Percentiles rank a stretch among this genome's conserved stretches.
phyloP scores from a whole-genome alignment of 2,113 vertebrate genomes.

The Amphiprion percula region DNA sequence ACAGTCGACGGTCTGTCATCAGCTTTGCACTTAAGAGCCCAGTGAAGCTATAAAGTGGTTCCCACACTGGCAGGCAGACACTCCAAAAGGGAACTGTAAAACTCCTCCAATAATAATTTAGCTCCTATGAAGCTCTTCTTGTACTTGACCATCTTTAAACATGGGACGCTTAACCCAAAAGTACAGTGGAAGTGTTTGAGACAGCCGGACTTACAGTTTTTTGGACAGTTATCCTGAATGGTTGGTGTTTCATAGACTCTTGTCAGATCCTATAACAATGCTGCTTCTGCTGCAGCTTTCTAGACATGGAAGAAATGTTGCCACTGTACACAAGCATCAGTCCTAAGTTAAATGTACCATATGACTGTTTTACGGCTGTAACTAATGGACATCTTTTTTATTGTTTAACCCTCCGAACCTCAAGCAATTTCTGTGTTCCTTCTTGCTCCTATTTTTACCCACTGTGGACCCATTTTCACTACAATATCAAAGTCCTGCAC shows the following conservation, averaged over 20 bases:
- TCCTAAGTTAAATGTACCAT: background rate
- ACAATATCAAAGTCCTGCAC: too few relatives aligned
- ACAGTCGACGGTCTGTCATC: slow-evolving; percentile 62
- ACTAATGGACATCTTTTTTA: too few relatives aligned
- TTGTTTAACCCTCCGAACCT: too few relatives aligned
- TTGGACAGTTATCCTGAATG: background rate
- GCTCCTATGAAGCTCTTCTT: slow-evolving; percentile 29
- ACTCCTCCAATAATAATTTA: slow-evolving; percentile 47
- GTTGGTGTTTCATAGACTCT: background rate
- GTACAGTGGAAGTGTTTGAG: slow-evolving; percentile 12
- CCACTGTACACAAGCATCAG: too few relatives aligned
- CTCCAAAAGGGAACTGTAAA: slow-evolving; percentile 58
- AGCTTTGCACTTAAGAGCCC: slow-evolving; percentile 53
- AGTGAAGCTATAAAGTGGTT: slow-evolving; percentile 68
- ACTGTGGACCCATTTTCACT: too few relatives aligned
- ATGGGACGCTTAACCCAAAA: background rate
- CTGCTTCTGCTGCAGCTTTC: too few relatives aligned
- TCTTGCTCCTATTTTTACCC: too few relatives aligned
- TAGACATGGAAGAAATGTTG: too few relatives aligned
- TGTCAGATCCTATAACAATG: too few relatives aligned
- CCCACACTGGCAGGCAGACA: slow-evolving; percentile 62
- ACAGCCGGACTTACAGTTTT: background rate
- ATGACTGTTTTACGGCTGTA: background rate
- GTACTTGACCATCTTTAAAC: slow-evolving; percentile 30
- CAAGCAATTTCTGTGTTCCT: too few relatives aligned